Conservation (phyloP, 2,797 vertebrate species). For the Nasua narica region DNA sequence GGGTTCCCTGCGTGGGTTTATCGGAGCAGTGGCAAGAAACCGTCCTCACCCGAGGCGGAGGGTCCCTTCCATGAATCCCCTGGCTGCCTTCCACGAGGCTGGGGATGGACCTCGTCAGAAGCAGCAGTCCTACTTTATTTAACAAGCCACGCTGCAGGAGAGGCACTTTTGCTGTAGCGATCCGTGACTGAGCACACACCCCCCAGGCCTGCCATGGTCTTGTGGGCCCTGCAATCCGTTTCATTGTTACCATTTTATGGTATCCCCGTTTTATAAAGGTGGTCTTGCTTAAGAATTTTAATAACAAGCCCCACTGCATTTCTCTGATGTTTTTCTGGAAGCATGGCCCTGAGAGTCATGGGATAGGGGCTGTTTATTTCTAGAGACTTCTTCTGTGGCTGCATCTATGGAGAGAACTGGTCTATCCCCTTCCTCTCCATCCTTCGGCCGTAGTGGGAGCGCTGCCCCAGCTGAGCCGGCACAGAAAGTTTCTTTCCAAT, state of each 20-base stretch:
- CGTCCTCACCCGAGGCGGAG: too few relatives aligned
- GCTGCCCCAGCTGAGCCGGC: not conserved
- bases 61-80: too few relatives aligned
- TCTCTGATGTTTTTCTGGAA: not conserved
- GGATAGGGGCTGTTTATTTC: not conserved
- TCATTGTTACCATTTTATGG: not conserved
- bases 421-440: not conserved
- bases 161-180: not conserved
- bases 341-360: not conserved
- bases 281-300: not conserved
- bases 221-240: not conserved
- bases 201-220: not conserved
- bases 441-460: not conserved
- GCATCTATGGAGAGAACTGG: not conserved
- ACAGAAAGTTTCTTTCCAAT: not conserved
- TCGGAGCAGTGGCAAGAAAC: not conserved
- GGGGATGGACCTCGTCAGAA: not conserved
- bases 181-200: not conserved
- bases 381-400: not conserved
- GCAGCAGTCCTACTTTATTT: not conserved
- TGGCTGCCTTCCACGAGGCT: not conserved
- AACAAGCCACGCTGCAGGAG: not conserved
- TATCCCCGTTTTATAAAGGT: not conserved
- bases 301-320: accelerated
- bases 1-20: not conserved